Conservation (phyloP, 2,888 invertebrate species). For the Heliconius cydno region DNA sequence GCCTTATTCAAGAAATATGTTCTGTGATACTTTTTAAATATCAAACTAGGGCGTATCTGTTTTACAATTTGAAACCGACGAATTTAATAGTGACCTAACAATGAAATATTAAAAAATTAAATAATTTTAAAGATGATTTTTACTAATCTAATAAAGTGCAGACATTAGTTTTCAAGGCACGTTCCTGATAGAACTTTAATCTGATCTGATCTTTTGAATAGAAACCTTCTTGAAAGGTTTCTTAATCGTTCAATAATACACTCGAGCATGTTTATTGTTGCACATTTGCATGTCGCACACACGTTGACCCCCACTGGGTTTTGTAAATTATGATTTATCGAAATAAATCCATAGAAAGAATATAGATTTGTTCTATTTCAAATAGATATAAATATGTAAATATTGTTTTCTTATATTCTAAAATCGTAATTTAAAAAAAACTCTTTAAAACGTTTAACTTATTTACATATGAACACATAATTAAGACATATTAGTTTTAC, state of each 20-base stretch:
- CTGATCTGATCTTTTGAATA: constrained; percentile 59
- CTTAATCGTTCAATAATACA: constrained; percentile 77
- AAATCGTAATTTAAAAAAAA: no score
- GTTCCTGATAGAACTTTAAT: constrained; percentile 78
- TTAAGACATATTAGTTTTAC: no score
- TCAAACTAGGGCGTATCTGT: no score
- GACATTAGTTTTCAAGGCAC: constrained; percentile 76
- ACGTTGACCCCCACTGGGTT: constrained; percentile 39
- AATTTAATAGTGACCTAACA: neutral
- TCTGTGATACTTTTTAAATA: neutral
- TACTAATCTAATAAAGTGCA: constrained; percentile 74
- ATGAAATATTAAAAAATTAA: neutral
- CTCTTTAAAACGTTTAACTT: no score
- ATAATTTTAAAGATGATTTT: constrained; percentile 48
- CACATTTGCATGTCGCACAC: constrained; percentile 48
- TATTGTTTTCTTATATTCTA: constrained; percentile 2
- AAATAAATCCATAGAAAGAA: constrained; percentile 26
- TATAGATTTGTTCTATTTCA: constrained; percentile 22
- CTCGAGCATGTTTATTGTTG: constrained; percentile 63
- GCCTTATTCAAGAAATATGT: neutral
- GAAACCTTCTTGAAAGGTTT: constrained; percentile 60
- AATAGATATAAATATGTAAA: constrained; percentile 33
- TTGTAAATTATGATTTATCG: constrained; percentile 37
- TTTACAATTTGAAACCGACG: neutral
- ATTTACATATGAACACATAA: no score